These are phyloP conservation scores for Sminthurides aquaticus DNA, from an alignment of 2,888 invertebrate genomes.

Conservation along the genomic window DNA sequence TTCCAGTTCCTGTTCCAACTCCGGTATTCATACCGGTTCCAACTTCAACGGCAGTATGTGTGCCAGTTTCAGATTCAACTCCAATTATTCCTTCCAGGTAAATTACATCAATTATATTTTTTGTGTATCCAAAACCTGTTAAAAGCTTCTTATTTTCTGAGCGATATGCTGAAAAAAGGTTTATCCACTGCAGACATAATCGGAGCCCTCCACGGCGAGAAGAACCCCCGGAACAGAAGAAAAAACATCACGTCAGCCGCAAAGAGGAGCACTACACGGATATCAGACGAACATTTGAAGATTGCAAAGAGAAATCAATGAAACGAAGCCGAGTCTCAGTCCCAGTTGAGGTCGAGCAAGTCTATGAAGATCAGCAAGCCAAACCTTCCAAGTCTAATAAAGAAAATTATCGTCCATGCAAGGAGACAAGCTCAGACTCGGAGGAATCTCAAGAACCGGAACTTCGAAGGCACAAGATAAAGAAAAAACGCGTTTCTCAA, in stretches of 20 bases:
- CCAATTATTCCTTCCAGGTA: no score
- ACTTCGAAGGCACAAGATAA: not conserved
- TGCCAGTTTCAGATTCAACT: not conserved
- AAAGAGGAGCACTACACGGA: not conserved
- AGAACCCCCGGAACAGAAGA: not conserved
- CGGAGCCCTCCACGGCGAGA: no score
- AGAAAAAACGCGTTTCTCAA: not conserved
- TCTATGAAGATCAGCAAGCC: not conserved
- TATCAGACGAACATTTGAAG: not conserved
- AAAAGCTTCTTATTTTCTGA: no score
- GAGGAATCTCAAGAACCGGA: not conserved
- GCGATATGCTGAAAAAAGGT: no score
- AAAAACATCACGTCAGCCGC: not conserved
- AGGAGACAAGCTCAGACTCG: not conserved
- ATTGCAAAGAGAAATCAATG: not conserved
- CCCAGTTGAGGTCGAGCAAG: no score
- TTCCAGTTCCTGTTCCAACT: no score
- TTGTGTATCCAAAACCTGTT: no score
- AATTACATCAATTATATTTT: no score
- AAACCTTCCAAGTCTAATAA: not conserved
- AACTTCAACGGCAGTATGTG: not conserved
- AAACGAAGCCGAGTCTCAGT: not conserved
- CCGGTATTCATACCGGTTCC: no score
- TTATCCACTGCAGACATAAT: no score
- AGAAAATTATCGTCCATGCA: not conserved